Conservation (phyloP, 2,888 invertebrate species). For the Oligia strigilis region DNA sequence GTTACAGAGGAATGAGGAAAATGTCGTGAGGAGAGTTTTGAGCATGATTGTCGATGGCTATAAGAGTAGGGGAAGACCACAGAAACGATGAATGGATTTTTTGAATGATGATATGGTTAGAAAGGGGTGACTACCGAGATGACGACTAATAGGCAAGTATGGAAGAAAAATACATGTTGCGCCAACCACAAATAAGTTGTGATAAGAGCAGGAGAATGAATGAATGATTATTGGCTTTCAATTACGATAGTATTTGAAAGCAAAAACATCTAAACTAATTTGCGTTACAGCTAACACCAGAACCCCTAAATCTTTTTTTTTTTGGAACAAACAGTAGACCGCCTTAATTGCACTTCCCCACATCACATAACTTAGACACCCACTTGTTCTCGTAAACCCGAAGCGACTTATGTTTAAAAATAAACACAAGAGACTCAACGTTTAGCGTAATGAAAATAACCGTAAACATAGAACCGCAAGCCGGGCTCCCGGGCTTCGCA, state of each 20-base stretch:
- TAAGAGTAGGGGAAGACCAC: no score
- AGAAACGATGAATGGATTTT: no score
- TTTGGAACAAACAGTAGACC: not conserved
- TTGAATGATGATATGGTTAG: no score
- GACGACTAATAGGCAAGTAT: no score
- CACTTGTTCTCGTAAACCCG: conserved; percentile 60
- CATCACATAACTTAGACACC: conserved; percentile 58
- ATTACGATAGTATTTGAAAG: not conserved
- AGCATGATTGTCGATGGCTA: no score
- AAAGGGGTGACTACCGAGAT: no score
- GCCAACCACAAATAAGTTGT: no score
- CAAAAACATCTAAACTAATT: not conserved
- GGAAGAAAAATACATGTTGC: no score
- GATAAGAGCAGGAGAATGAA: no score
- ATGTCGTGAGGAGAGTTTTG: no score
- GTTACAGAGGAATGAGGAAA: no score
- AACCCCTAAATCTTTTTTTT: not conserved
- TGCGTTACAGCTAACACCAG: not conserved
- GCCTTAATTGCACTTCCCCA: conserved; percentile 20
- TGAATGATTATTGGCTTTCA: no score
- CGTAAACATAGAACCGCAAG: conserved; percentile 80
- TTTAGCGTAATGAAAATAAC: conserved; percentile 86
- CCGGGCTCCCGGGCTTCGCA: conserved; percentile 68
- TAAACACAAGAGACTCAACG: conserved; percentile 76
- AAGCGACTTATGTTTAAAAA: conserved; percentile 73